Base-by-base conservation (phyloP, 2,888 invertebrate species). In the Ormyrus labotus region DNA sequence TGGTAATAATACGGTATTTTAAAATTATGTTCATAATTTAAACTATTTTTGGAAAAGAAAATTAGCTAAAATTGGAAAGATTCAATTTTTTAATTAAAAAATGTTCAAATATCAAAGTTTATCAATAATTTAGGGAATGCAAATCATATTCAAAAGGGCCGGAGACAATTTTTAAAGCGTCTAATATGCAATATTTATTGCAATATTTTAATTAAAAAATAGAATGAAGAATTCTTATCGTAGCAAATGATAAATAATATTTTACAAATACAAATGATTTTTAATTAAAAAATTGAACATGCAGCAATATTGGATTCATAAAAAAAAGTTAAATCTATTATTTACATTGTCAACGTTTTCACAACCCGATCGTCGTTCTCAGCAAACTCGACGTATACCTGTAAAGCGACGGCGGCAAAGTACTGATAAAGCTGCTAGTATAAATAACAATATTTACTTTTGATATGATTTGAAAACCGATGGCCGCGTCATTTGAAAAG, bases 291-390 rank as follows among this genome's bases (percentile, higher is more conserved):
- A 57, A 57, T 57, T 11, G 57, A 11, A 8, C 6, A 57, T 13
- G 57, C n/a, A 57, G 10, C 57, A 13, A 57, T 57, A 57, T 57
- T 57, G n/a, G 11, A 9, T 9, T 2, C 10, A 47, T 47, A 47
- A 63, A 47, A 45, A 11, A 47, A 63, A 9, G 47, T 8, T 9
- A 63, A 63, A 45, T 63, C 9, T 47, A 34, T 63, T 63, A 11
- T 63, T 63, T 63, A 57, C n/a, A 57, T 13, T 11, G 57, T 8
- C n/a, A 13, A 57, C 11, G 57, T 57, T 63, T 63, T 47, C 63
- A n/a, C 5, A 19, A 63, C 63, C 11, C 47, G 47, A 47, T 57
- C 57, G 10, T 57, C 57, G 34, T 57, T 53, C n/a, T 57, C 57
- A 9, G 6, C 10, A 11, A 10, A 11, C 57, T 53, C n/a, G n/a